Evolutionary conservation across 2,888 invertebrate genomes (phyloP).

Genomic region (Girardia tigrina): DNA sequence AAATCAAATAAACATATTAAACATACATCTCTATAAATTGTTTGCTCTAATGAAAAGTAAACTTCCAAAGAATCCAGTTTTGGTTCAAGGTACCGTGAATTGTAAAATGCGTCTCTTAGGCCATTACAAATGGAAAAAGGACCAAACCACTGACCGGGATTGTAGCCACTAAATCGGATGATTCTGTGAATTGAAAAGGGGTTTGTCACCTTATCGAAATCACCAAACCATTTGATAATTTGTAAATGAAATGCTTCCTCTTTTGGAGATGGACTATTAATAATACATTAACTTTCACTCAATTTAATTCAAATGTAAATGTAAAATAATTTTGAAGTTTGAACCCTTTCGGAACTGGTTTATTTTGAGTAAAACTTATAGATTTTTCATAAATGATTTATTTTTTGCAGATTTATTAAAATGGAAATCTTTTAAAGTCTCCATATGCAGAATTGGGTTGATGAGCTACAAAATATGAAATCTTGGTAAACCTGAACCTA

Average conservation of each 20-base stretch:
- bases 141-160: conserved; percentile 76
- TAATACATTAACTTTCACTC: too few species aligned
- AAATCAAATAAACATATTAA: too few species aligned
- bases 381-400: too few species aligned
- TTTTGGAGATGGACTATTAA: conserved; percentile 43
- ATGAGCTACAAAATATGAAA: too few species aligned
- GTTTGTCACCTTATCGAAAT: conserved; percentile 55
- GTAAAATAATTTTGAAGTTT: too few species aligned
- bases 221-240: conserved; percentile 78
- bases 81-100: not conserved
- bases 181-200: conserved; percentile 65
- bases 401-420: too few species aligned
- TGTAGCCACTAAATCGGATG: conserved; percentile 68
- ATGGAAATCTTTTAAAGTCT: too few species aligned
- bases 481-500: too few species aligned
- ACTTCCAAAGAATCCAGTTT: conserved; percentile 52
- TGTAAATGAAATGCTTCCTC: conserved; percentile 67
- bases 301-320: too few species aligned
- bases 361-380: too few species aligned
- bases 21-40: conserved; percentile 51
- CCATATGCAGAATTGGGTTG: too few species aligned
- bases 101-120: not conserved
- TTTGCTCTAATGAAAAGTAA: conserved; percentile 78
- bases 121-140: conserved; percentile 61
- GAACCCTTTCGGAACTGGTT: too few species aligned